Percentiles rank a stretch among this genome's conserved stretches.
These are phyloP conservation scores for Cosmopolites sordidus DNA, from an alignment of 2,888 invertebrate genomes.

Conservation along the genomic window DNA sequence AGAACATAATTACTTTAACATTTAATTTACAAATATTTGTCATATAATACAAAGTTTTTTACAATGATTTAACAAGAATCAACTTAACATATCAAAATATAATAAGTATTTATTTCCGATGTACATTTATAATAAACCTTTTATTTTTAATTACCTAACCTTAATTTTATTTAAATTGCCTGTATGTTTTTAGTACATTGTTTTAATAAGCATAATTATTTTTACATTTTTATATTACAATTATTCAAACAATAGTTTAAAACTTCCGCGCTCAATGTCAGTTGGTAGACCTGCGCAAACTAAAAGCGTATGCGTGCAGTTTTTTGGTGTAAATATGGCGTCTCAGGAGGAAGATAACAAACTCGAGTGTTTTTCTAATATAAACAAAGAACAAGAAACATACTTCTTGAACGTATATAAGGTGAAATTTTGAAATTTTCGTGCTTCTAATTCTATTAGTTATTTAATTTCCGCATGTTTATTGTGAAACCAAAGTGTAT, in stretches of 20 bases:
- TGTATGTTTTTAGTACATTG: too few relatives aligned
- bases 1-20: too few relatives aligned
- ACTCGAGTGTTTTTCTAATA: conserved; percentile 43
- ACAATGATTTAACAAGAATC: too few relatives aligned
- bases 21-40: too few relatives aligned
- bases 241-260: background rate
- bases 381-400: conserved; percentile 45
- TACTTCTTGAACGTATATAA: conserved; percentile 46
- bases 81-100: too few relatives aligned
- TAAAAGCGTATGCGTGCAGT: conserved; percentile 36
- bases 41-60: too few relatives aligned
- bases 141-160: too few relatives aligned
- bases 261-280: background rate
- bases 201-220: too few relatives aligned
- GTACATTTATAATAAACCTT: too few relatives aligned
- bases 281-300: background rate
- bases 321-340: conserved; percentile 47
- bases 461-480: conserved; percentile 45
- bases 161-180: too few relatives aligned
- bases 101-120: too few relatives aligned
- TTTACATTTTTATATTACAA: too few relatives aligned
- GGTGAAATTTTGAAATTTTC: conserved; percentile 45
- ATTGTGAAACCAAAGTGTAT: conserved; percentile 42
- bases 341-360: conserved; percentile 47
- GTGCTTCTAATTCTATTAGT: conserved; percentile 43